A percentile compares a stretch with the other conserved stretches of the same genome.
Conservation (phyloP, 2,113 vertebrate species). For the Psammodynastes pulverulentus region DNA sequence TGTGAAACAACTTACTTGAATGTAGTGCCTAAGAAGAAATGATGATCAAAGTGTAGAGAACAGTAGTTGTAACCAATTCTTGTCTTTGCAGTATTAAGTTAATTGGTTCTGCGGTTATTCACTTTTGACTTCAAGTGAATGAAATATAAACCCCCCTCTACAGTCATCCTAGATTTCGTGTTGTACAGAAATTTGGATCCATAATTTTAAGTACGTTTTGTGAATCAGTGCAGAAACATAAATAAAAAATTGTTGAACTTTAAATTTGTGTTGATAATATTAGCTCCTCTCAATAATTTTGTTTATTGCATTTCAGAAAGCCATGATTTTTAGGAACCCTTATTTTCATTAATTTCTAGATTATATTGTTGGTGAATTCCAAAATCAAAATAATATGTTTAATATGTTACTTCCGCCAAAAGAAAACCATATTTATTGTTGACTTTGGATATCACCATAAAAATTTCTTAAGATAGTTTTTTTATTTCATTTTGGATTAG, state of each 20-base stretch:
- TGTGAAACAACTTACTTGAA: too few relatives aligned
- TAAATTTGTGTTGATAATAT: background rate
- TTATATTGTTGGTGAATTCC: background rate
- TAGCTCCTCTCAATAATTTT: background rate
- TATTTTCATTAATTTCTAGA: background rate
- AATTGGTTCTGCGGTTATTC: background rate
- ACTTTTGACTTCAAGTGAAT: background rate
- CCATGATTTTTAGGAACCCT: background rate
- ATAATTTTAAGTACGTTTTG: background rate
- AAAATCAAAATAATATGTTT: background rate
- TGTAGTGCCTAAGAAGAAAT: background rate
- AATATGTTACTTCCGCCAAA: background rate
- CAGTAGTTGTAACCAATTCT: background rate
- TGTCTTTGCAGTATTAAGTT: background rate
- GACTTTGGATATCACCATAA: background rate
- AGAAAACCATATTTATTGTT: background rate
- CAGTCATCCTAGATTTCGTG: background rate
- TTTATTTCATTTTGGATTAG: background rate
- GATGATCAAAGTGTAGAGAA: background rate
- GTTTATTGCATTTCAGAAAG: background rate
- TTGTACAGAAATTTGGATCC: background rate
- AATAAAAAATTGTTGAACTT: background rate
- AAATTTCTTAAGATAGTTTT: background rate
- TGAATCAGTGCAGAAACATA: background rate
- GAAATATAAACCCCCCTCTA: background rate